phyloP scores from a whole-genome alignment of 2,113 vertebrate genomes.

The Ploceus nigricollis region DNA sequence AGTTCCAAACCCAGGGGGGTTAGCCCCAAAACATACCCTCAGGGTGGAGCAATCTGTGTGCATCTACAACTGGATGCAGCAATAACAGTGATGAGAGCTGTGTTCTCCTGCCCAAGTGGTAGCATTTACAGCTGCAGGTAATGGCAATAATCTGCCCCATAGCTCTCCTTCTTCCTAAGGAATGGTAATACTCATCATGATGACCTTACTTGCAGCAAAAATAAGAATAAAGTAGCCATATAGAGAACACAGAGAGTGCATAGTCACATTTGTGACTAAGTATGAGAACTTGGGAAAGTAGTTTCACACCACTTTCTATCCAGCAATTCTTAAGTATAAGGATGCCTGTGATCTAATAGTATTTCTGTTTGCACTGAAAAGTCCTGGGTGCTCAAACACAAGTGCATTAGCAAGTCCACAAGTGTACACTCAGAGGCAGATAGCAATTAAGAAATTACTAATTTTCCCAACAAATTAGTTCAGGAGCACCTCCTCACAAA shows the following conservation, averaged over 20 bases:
- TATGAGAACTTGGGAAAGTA: neutral
- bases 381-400: neutral
- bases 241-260: neutral
- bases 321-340: neutral
- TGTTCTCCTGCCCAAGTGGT: neutral
- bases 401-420: neutral
- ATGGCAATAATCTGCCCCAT: neutral
- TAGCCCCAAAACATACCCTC: neutral
- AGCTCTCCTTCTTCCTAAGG: neutral
- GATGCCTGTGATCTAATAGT: neutral
- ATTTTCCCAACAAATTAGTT: neutral
- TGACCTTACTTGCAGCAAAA: neutral
- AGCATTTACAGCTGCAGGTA: fast-evolving
- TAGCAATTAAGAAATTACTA: neutral
- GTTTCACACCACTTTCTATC: neutral
- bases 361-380: neutral
- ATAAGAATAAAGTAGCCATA: neutral
- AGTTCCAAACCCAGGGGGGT: neutral
- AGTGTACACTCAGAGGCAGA: neutral
- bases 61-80: neutral
- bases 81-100: neutral
- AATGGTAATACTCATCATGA: neutral
- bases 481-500: neutral
- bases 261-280: neutral
- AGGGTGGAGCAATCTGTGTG: neutral